Evolutionary conservation across 1,140 invertebrate genomes (phyloP).

Genomic region (Trichogramma pretiosum): DNA sequence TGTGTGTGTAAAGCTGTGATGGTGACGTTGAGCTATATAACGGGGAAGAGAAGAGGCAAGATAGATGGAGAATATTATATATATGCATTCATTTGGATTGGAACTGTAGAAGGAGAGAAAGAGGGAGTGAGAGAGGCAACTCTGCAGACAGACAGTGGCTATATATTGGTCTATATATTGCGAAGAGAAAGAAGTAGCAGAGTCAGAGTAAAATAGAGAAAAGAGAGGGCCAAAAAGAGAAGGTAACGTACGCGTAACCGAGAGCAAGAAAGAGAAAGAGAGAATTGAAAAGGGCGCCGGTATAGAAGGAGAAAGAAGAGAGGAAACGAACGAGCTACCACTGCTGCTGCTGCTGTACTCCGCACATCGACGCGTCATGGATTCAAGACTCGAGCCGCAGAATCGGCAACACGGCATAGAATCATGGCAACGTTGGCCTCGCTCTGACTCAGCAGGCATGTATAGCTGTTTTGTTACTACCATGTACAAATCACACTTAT

Average conservation of each 20-base stretch:
- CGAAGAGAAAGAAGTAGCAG: neutral
- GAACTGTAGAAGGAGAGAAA: neutral
- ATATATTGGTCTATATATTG: neutral
- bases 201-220: neutral
- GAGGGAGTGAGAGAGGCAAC: neutral
- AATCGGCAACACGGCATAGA: too few relatives aligned
- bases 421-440: too few relatives aligned
- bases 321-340: too few relatives aligned
- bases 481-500: too few relatives aligned
- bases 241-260: neutral
- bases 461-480: too few relatives aligned
- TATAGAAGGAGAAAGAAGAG: constrained; percentile 2
- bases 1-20: neutral
- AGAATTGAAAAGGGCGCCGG: constrained; percentile 14
- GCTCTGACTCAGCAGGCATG: too few relatives aligned
- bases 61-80: too few relatives aligned
- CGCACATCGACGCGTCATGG: too few relatives aligned
- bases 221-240: neutral
- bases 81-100: neutral
- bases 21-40: neutral
- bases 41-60: too few relatives aligned
- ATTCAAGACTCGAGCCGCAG: too few relatives aligned
- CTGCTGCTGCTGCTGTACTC: too few relatives aligned
- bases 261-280: constrained; percentile 12
- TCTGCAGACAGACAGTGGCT: neutral